Percentiles rank a stretch among this genome's conserved stretches.
Evolutionary conservation across 2,888 invertebrate genomes (phyloP).

Genomic region (Philereme transversata): DNA sequence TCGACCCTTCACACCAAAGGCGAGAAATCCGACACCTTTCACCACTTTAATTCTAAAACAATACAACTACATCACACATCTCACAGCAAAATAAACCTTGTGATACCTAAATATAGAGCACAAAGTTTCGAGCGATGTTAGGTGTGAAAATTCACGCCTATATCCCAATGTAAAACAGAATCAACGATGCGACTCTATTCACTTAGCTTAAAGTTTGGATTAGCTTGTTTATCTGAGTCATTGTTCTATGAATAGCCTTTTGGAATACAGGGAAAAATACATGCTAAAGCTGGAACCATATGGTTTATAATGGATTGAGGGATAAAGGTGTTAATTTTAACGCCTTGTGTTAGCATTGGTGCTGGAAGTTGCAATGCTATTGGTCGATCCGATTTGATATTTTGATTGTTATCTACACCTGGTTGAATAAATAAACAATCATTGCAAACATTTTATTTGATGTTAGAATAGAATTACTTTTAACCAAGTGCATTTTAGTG

Average conservation of each 20-base stretch:
- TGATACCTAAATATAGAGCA: neutral
- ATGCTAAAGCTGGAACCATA: conserved; percentile 14
- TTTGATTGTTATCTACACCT: conserved; percentile 34
- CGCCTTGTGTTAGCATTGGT: conserved; percentile 65
- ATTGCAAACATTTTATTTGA: too few relatives aligned
- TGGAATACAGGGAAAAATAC: conserved; percentile 10
- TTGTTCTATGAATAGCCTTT: conserved; percentile 40
- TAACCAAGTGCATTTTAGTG: too few relatives aligned
- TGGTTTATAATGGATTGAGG: conserved; percentile 37
- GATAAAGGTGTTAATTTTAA: conserved; percentile 72
- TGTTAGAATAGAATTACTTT: too few relatives aligned
- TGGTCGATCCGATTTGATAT: conserved; percentile 54
- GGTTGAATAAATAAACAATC: too few relatives aligned
- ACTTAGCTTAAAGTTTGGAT: conserved; percentile 40
- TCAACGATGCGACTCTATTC: conserved; percentile 43
- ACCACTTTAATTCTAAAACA: conserved; percentile 43
- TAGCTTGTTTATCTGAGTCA: conserved; percentile 39
- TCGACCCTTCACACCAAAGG: conserved; percentile 80
- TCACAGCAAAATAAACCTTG: conserved; percentile 39
- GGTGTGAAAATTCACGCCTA: conserved; percentile 83
- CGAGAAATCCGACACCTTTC: conserved; percentile 80
- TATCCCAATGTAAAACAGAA: conserved; percentile 48
- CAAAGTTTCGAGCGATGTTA: conserved; percentile 40
- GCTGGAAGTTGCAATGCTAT: conserved; percentile 54
- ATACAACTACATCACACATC: conserved; percentile 39